Conservation (phyloP, 2,888 invertebrate species). For the Tinea semifulvella region DNA sequence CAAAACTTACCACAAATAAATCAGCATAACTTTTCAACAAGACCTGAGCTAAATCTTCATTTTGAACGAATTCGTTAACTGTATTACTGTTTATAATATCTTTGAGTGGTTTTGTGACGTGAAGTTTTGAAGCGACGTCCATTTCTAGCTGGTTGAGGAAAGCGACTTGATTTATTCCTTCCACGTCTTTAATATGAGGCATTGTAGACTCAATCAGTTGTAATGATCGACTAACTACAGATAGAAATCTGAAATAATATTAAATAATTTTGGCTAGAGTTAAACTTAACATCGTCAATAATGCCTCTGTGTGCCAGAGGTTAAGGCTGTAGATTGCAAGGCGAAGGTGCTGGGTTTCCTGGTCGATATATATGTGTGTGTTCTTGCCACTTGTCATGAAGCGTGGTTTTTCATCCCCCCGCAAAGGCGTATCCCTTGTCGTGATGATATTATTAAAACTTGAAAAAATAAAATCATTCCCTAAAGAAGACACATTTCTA, state of each 20-base stretch:
- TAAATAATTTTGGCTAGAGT: too few relatives aligned
- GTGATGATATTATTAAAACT: too few relatives aligned
- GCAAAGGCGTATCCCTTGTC: too few relatives aligned
- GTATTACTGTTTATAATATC: constrained; percentile 21
- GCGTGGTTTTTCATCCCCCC: too few relatives aligned
- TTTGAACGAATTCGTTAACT: constrained; percentile 21
- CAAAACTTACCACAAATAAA: constrained; percentile 35
- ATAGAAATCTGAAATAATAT: constrained; percentile 38
- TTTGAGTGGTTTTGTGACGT: constrained; percentile 29
- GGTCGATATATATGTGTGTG: too few relatives aligned
- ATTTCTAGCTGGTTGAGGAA: constrained; percentile 32
- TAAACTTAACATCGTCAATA: too few relatives aligned
- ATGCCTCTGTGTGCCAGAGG: too few relatives aligned
- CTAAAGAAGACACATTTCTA: too few relatives aligned
- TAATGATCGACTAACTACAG: constrained; percentile 34
- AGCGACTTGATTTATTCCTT: constrained; percentile 33
- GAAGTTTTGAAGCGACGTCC: constrained; percentile 36
- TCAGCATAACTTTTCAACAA: constrained; percentile 28
- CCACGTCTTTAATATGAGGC: constrained; percentile 43
- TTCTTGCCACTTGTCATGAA: too few relatives aligned
- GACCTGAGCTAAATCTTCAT: constrained; percentile 21
- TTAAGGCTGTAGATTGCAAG: too few relatives aligned
- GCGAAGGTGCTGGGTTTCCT: too few relatives aligned
- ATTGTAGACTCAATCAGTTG: constrained; percentile 38
- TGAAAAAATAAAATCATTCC: too few relatives aligned